Evolutionary conservation across 53 echinoderm and acorn worm species (phyloP).

Genomic region (Crossaster papposus): DNA sequence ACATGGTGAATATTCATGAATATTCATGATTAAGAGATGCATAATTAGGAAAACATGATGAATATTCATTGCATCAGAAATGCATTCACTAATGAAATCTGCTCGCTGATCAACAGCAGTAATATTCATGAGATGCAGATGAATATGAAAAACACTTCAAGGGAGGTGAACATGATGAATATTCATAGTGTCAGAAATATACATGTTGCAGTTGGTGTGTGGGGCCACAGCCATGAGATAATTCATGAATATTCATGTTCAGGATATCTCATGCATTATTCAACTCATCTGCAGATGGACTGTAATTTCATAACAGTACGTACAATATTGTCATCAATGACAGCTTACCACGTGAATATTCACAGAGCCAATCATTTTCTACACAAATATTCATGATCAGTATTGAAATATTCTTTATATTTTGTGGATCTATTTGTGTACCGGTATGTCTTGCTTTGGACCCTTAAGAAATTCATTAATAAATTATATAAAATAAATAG

Average conservation of each 20-base stretch:
- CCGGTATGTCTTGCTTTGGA: neutral
- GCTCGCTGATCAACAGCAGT: neutral
- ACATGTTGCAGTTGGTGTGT: too few species aligned
- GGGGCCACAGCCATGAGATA: neutral
- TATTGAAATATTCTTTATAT: neutral
- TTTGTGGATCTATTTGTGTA: neutral
- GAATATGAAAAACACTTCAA: neutral
- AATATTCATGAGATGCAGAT: constrained; percentile 1
- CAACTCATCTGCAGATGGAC: neutral
- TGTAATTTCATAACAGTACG: neutral
- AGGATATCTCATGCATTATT: neutral
- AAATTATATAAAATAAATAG: neutral
- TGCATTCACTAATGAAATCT: neutral
- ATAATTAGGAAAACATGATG: neutral
- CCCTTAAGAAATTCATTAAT: neutral
- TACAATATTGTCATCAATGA: neutral
- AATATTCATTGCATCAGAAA: neutral
- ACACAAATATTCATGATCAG: constrained; percentile 20
- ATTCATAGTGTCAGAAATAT: neutral
- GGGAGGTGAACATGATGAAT: neutral
- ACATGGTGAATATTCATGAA: neutral
- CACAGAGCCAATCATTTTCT: neutral
- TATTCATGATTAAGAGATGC: neutral
- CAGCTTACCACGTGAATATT: neutral
- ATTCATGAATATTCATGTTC: neutral